These are phyloP conservation scores for Cephus rjabovi DNA, from an alignment of 2,888 invertebrate genomes.

Conservation along the genomic window DNA sequence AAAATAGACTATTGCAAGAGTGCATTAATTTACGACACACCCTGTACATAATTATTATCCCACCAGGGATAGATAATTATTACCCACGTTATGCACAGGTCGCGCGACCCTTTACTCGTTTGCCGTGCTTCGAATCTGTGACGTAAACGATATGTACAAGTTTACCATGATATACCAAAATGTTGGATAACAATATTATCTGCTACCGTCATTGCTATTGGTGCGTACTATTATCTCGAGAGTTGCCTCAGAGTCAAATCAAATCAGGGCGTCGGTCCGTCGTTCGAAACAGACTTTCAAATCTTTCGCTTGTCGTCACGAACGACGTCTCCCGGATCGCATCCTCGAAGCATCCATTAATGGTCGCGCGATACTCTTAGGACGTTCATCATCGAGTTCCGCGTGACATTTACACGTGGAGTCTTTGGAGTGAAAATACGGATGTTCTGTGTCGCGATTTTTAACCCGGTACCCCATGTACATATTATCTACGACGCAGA, in stretches of 20 bases:
- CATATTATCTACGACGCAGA: conserved; percentile 56
- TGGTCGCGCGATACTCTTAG: background rate
- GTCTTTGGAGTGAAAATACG: background rate
- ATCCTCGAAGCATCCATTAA: background rate
- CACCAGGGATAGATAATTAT: conserved; percentile 33
- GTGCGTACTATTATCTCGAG: background rate
- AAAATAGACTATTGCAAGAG: conserved; percentile 65
- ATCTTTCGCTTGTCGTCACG: background rate
- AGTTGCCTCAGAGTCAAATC: background rate
- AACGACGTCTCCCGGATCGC: background rate
- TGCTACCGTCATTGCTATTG: background rate
- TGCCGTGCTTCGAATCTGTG: conserved; percentile 32
- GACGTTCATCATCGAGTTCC: background rate
- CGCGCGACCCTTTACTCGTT: background rate
- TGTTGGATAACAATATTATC: background rate
- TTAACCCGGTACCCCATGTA: conserved; percentile 39
- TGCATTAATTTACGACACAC: conserved; percentile 54
- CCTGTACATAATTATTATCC: conserved; percentile 52
- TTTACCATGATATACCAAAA: conserved; percentile 17
- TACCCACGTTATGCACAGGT: background rate
- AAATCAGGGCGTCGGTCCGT: background rate
- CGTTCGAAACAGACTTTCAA: background rate
- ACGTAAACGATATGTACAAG: conserved; percentile 53
- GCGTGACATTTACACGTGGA: background rate
- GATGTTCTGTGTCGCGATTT: background rate